Percentiles rank a stretch among this genome's conserved stretches.
phyloP scores from a whole-genome alignment of 2,797 vertebrate genomes.

The Petrocephalus sullivani region DNA sequence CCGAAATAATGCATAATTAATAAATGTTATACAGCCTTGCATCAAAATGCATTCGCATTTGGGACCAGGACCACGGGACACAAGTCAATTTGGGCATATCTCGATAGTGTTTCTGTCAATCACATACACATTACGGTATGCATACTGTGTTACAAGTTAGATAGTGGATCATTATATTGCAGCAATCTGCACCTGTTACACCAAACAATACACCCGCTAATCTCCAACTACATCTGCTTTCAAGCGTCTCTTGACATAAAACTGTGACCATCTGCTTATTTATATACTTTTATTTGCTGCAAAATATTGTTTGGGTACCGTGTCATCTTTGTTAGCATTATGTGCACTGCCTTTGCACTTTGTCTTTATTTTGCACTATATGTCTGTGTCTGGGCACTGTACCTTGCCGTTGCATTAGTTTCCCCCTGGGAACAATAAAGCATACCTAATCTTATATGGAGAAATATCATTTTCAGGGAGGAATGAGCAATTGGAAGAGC shows the following conservation, averaged over 20 bases:
- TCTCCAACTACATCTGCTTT: not conserved
- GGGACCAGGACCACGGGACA: not conserved
- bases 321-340: not conserved
- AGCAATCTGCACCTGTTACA: not conserved
- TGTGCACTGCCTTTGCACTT: not conserved
- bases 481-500: not conserved
- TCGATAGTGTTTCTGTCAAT: not conserved
- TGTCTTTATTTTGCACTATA: not conserved
- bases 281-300: not conserved
- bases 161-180: not conserved
- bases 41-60: not conserved
- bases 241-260: not conserved
- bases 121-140: not conserved
- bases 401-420: not conserved
- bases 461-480: not conserved
- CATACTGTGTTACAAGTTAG: not conserved
- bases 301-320: not conserved
- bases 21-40: not conserved
- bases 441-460: not conserved
- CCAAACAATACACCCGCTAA: not conserved
- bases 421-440: not conserved
- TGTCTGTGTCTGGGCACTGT: not conserved
- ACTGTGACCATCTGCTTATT: not conserved
- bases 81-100: not conserved
- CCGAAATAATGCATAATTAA: not conserved